Conservation (phyloP, 2,113 vertebrate species). For the Marmota flaviventris region DNA sequence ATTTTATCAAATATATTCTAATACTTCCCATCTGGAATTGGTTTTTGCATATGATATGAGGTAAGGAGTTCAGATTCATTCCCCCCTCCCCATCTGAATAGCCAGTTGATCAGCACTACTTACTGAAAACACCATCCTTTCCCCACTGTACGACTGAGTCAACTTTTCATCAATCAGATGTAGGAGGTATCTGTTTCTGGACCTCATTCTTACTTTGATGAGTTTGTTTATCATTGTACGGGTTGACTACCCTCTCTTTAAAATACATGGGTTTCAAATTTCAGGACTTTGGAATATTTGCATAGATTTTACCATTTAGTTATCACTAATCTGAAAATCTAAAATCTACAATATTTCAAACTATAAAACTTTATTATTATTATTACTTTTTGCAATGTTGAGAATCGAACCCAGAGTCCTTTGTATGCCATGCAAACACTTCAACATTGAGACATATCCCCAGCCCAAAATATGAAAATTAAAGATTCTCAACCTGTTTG, state of each 20-base stretch:
- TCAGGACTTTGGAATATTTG: neutral
- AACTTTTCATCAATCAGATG: neutral
- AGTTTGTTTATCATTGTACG: neutral
- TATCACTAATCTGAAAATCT: neutral
- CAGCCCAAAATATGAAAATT: neutral
- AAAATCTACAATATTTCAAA: neutral
- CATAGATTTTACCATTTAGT: neutral
- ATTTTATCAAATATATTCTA: neutral
- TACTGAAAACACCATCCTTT: conserved; percentile 24
- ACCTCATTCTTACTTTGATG: neutral
- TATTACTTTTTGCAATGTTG: neutral
- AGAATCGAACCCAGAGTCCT: neutral
- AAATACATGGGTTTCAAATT: neutral
- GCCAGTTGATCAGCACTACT: neutral
- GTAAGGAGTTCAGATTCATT: neutral
- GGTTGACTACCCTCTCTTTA: neutral
- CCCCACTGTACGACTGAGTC: neutral
- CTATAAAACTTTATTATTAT: neutral
- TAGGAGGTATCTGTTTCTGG: neutral
- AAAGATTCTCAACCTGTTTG: neutral
- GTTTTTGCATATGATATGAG: neutral
- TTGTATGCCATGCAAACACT: too few relatives aligned
- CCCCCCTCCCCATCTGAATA: neutral
- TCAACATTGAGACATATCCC: too few relatives aligned
- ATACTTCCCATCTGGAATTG: neutral